Base-by-base conservation (phyloP, 1,140 invertebrate species). In the Neelides sp. region DNA sequence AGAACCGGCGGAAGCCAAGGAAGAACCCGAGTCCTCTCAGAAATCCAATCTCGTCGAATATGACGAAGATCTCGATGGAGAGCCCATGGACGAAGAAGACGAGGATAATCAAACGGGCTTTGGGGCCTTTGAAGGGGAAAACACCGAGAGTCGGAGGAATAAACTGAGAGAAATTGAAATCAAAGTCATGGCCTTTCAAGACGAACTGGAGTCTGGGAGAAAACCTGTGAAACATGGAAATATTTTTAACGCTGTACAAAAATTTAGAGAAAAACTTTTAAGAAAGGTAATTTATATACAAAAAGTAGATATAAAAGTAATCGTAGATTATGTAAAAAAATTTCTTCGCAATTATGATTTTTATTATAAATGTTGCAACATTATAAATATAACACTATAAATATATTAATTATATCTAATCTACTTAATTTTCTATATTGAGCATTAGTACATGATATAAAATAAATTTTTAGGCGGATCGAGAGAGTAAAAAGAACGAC, bases 141-240 rank as follows among this genome's bases (percentile, higher is more conserved):
- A 65, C 61, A 74, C 76, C 64, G 82, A 90, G 68, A 82, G 87
- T 64, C 77, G 82, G 58, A 75, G 91, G 32, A 78, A 77, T 55
- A 83, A 85, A 66, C 69, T 97, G 32, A 74, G 91, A 44, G 90
- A 94, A 68, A 88, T 97, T 60, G 92, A 97, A 73, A 71, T 94
- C 36, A 91, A 92, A 72, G 87, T 89, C 13, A 76, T 95, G 71
- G 85, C 90, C 64, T 96, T 93, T 72, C 90, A 94, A 71, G 92
- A 97, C 73, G 91, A 96, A 69, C 67, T 96, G 37, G 92, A 96
- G 71, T 82, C 79, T 15, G 89, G 90, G 2, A 76, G 79, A 62
- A 73, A 83, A 49, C 75, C 73, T 32, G 64, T 86, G 1, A 88
- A 90, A 68, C 68, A 78, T 19, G 82, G 80, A 5, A 83, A 87